A percentile compares a stretch with the other conserved stretches of the same genome.
These are phyloP conservation scores for Xestia sexstrigata DNA, from an alignment of 2,888 invertebrate species.

Conservation along the genomic window DNA sequence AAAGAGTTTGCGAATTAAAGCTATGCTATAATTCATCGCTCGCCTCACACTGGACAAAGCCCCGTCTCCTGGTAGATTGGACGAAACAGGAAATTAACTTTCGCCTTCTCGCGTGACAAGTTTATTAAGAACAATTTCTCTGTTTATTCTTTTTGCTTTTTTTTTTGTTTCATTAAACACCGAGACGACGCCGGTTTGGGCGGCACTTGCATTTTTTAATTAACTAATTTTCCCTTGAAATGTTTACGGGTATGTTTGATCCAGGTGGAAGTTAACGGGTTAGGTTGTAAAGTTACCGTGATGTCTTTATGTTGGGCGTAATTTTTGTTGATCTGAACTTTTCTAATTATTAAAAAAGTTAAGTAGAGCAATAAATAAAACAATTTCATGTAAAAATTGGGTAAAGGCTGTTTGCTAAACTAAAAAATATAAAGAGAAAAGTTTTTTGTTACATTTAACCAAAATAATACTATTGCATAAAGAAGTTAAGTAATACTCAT, in stretches of 20 bases:
- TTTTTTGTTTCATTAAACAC: conserved; percentile 75
- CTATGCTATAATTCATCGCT: conserved; percentile 27
- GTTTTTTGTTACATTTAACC: neutral
- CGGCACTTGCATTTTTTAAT: conserved; percentile 66
- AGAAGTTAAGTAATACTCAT: no score
- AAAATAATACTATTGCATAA: no score
- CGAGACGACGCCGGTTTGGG: conserved; percentile 70
- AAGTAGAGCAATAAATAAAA: neutral
- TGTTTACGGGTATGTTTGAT: conserved; percentile 44
- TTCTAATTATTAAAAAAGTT: neutral
- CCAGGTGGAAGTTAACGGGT: conserved; percentile 51
- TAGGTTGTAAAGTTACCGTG: conserved; percentile 45
- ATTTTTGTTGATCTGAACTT: conserved; percentile 5
- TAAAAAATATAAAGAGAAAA: neutral
- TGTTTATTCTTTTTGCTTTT: conserved; percentile 82
- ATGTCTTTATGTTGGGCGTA: conserved; percentile 41
- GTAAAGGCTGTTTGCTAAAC: neutral
- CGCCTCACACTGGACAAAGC: conserved; percentile 53
- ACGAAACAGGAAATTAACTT: conserved; percentile 89
- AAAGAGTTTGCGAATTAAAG: conserved; percentile 10
- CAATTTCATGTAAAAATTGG: neutral
- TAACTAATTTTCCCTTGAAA: conserved; percentile 61
- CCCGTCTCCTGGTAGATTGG: conserved; percentile 74
- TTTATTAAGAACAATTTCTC: conserved; percentile 87
- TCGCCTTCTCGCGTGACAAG: conserved; percentile 87